Evolutionary conservation across 92 coral and sea anemone genomes (phyloP).

Genomic region (Umimayanthus chanpuru): DNA sequence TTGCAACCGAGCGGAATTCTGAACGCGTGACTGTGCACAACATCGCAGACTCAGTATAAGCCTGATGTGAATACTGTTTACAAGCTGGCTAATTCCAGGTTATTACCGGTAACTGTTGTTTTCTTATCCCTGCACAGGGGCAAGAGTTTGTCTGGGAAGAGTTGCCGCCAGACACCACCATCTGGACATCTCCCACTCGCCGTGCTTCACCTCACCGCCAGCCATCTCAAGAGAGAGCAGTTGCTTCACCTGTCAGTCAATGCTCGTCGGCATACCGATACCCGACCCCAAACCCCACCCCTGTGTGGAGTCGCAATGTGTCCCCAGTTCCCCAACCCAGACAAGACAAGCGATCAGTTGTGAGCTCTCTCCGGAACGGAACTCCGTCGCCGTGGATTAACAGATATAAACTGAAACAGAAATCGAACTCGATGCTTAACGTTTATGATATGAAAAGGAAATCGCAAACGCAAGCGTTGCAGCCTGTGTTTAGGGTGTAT

Average conservation of each 20-base stretch:
- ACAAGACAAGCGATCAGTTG: conserved; percentile 47
- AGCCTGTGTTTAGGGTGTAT: conserved; percentile 62
- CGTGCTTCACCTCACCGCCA: background rate
- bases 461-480: conserved; percentile 24
- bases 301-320: conserved; percentile 26
- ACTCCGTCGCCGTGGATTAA: conserved; percentile 94
- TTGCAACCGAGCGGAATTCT: too few species aligned
- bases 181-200: background rate
- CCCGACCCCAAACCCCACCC: conserved; percentile 23
- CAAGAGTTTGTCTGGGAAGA: conserved; percentile 32
- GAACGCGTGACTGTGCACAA: too few species aligned
- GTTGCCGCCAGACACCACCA: background rate
- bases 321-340: conserved; percentile 33
- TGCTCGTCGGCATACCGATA: conserved; percentile 7
- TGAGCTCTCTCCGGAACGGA: conserved; percentile 81
- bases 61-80: too few species aligned
- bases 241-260: conserved; percentile 13
- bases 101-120: background rate
- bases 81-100: too few species aligned
- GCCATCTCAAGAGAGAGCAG: conserved; percentile 17
- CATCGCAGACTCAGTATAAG: too few species aligned
- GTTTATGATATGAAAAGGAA: conserved; percentile 48
- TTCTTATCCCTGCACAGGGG: background rate
- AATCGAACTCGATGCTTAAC: conserved; percentile 69
- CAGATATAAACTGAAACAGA: conserved; percentile 91